Evolutionary conservation across 2,113 vertebrate genomes (phyloP).

Genomic region (Melanocharis versteri): DNA sequence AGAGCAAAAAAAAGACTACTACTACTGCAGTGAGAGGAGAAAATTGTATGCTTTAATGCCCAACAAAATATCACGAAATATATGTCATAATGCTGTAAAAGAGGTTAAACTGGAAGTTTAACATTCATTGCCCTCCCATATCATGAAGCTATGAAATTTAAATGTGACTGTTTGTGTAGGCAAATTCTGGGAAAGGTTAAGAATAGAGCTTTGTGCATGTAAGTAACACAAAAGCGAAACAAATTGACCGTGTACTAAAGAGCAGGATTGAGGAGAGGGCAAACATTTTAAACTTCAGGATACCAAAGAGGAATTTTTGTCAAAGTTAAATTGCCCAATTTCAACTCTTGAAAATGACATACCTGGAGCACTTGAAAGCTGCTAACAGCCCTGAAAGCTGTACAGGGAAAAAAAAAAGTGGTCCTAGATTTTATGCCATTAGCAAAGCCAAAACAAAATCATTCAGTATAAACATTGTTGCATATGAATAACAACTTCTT

Average conservation of each 20-base stretch:
- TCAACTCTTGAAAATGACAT: not conserved
- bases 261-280: not conserved
- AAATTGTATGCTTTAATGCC: not conserved
- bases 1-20: not conserved
- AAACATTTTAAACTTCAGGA: not conserved
- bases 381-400: not conserved
- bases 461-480: not conserved
- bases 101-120: not conserved
- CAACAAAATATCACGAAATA: not conserved
- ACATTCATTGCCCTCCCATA: not conserved
- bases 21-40: not conserved
- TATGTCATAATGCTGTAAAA: not conserved
- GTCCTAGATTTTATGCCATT: not conserved
- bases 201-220: not conserved
- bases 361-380: not conserved
- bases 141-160: not conserved
- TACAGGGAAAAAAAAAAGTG: accelerated
- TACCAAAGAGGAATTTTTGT: not conserved
- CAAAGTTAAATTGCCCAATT: not conserved
- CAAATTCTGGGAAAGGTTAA: not conserved
- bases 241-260: not conserved
- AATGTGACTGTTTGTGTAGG: not conserved
- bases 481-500: not conserved
- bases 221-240: not conserved
- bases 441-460: not conserved